A percentile compares a stretch with the other conserved stretches of the same genome.
phyloP scores from a whole-genome alignment of 1,140 invertebrate species.

The Drosophila sp. region DNA sequence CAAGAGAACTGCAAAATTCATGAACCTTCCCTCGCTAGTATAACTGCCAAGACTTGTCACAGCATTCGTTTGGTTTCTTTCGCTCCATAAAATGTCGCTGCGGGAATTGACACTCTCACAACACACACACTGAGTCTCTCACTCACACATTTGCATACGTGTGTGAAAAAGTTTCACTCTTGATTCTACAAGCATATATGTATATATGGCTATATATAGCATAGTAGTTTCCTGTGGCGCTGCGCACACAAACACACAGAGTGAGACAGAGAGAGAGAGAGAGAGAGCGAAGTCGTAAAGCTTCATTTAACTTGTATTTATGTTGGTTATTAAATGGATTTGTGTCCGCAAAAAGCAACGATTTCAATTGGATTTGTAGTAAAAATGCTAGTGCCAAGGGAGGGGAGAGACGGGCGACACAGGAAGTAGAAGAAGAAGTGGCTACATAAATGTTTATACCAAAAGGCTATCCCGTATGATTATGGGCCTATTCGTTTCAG shows the following conservation, averaged over 20 bases:
- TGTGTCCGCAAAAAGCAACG: conserved; percentile 56
- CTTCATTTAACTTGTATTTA: conserved; percentile 71
- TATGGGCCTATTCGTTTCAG: conserved; percentile 23
- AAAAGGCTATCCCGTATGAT: conserved; percentile 51
- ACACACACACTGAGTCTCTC: conserved; percentile 13
- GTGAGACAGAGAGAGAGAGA: too few species aligned
- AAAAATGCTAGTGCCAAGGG: conserved; percentile 39
- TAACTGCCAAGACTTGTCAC: conserved; percentile 4
- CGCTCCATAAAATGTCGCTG: conserved; percentile 57
- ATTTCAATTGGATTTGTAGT: conserved; percentile 76
- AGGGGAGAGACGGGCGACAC: background rate
- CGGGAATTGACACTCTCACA: conserved; percentile 52
- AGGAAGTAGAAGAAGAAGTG: conserved; percentile 32
- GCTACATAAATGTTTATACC: conserved; percentile 66
- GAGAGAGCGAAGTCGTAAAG: conserved; percentile 59
- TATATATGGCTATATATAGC: background rate
- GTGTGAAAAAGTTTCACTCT: conserved; percentile 41
- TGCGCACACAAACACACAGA: conserved; percentile 19
- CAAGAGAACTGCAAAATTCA: too few species aligned
- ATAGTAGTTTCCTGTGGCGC: conserved; percentile 61
- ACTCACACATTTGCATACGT: conserved; percentile 44
- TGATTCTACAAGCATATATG: conserved; percentile 19
- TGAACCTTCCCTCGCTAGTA: conserved; percentile 1
- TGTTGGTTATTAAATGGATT: conserved; percentile 81
- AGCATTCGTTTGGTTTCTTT: conserved; percentile 14